phyloP scores from a whole-genome alignment of 2,797 vertebrate species.

The Orientallactaga sibirica region DNA sequence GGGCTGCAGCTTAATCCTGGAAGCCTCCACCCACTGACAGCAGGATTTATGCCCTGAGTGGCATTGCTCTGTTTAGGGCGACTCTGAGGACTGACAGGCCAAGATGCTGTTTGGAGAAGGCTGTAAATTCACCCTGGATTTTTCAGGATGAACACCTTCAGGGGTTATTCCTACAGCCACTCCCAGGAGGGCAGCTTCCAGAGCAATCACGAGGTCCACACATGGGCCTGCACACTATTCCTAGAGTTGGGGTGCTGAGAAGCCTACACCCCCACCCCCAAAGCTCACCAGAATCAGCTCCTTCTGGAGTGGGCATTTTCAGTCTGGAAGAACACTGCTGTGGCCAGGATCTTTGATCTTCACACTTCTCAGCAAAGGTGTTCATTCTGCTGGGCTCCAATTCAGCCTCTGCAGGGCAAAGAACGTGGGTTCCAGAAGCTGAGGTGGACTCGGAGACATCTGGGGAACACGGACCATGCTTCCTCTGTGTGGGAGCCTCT shows the following conservation, averaged over 20 bases:
- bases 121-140: conserved; percentile 61
- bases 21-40: background rate
- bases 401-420: rapidly evolving
- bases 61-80: background rate
- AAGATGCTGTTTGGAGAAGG: conserved; percentile 32
- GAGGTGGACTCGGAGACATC: background rate
- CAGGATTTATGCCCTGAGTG: background rate
- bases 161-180: background rate
- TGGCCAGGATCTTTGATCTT: rapidly evolving
- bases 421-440: background rate
- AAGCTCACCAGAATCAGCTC: background rate
- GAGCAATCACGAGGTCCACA: background rate
- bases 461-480: rapidly evolving
- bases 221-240: background rate
- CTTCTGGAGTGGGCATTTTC: background rate
- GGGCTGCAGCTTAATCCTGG: conserved; percentile 48
- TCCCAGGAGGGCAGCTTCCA: background rate
- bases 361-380: background rate
- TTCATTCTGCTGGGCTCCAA: rapidly evolving
- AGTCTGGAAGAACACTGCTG: rapidly evolving
- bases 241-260: background rate
- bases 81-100: background rate
- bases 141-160: conserved; percentile 55
- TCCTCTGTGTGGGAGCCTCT: background rate
- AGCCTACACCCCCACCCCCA: background rate